Conservation (phyloP, 2,113 vertebrate species). For the Rhea pennata region DNA sequence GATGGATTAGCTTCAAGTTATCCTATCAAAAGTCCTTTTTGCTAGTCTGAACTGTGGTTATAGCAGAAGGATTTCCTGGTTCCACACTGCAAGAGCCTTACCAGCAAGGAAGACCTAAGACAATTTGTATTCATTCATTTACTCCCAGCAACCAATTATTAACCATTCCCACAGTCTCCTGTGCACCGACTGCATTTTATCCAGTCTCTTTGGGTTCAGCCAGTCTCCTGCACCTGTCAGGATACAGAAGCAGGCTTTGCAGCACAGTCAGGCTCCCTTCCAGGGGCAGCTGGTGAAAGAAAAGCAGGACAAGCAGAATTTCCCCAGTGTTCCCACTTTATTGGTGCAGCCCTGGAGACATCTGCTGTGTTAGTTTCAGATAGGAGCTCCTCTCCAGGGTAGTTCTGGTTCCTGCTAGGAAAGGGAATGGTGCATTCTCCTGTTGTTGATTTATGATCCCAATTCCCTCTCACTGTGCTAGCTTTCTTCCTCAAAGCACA, state of each 20-base stretch:
- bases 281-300: not conserved
- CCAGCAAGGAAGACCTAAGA: not conserved
- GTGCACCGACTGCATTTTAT: fast-evolving
- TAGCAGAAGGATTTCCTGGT: not conserved
- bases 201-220: not conserved
- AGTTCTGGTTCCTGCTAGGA: not conserved
- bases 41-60: not conserved
- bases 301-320: not conserved
- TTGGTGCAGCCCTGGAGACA: not conserved
- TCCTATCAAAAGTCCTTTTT: not conserved
- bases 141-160: not conserved
- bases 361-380: not conserved
- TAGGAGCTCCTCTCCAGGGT: not conserved
- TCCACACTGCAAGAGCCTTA: fast-evolving
- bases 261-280: not conserved
- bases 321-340: not conserved
- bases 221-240: not conserved
- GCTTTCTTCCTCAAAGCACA: not conserved
- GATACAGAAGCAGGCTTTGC: not conserved
- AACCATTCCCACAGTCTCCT: not conserved
- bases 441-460: conserved; percentile 6
- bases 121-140: not conserved
- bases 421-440: not conserved
- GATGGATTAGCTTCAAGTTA: not conserved
- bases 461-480: not conserved